Conservation (phyloP, 2,888 invertebrate species). For the Sipha maydis region DNA sequence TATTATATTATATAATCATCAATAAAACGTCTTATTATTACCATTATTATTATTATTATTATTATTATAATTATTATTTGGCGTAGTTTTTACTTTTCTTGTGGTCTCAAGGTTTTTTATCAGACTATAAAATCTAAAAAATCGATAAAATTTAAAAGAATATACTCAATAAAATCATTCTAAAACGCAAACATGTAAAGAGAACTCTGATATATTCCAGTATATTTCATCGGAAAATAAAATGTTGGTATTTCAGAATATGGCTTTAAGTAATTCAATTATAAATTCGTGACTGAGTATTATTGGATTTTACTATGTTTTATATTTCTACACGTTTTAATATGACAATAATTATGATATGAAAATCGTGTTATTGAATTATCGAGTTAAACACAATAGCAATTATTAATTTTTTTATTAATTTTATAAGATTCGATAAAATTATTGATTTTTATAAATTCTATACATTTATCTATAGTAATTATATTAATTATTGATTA, state of each 20-base stretch:
- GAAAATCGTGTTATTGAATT: background rate
- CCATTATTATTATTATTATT: too few species aligned
- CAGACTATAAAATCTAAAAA: too few species aligned
- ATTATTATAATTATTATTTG: too few species aligned
- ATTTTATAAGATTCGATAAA: background rate
- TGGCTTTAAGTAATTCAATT: constrained; percentile 1
- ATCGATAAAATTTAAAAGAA: too few species aligned
- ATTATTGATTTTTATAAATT: background rate
- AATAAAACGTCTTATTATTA: background rate
- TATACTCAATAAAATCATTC: too few species aligned
- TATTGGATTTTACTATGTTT: constrained; percentile 39
- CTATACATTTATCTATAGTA: background rate
- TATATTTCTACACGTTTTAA: background rate
- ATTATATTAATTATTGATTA: background rate
- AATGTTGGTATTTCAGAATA: background rate
- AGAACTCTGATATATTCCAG: background rate
- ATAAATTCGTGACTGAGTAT: constrained; percentile 7
- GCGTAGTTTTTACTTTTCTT: background rate
- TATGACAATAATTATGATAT: background rate
- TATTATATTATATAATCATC: background rate
- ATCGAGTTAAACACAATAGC: background rate
- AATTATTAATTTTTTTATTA: background rate
- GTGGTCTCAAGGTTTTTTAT: background rate
- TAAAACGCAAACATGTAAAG: too few species aligned
- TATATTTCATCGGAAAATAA: constrained; percentile 4